Conservation (phyloP, 1,140 invertebrate genomes). For the Neoseiulus cucumeris region DNA sequence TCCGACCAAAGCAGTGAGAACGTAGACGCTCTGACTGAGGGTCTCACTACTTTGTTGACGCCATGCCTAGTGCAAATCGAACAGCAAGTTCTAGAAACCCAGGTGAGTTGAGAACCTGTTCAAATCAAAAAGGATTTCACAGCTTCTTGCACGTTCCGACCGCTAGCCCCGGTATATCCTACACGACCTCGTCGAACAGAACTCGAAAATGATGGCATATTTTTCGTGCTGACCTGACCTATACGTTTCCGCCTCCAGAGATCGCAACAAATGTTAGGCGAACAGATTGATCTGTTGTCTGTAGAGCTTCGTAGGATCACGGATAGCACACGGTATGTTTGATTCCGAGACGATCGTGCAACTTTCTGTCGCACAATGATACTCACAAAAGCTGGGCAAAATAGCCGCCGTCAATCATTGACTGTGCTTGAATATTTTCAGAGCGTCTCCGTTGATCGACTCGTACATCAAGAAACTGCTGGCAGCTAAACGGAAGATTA, state of each 20-base stretch:
- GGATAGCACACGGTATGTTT: not conserved
- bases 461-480: slow-evolving; percentile 9
- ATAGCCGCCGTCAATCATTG: not conserved
- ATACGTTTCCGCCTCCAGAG: not conserved
- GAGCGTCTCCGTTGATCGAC: slow-evolving; percentile 1
- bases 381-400: no score
- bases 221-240: not conserved
- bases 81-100: not conserved
- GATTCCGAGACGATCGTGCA: not conserved
- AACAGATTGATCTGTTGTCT: not conserved
- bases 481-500: not conserved
- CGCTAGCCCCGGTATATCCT: not conserved
- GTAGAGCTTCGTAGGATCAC: slow-evolving; percentile 5
- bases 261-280: not conserved
- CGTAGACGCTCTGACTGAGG: not conserved
- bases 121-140: not conserved
- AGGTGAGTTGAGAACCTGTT: not conserved
- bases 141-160: not conserved
- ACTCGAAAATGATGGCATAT: not conserved
- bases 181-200: not conserved
- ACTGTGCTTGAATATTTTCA: not conserved
- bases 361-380: no score
- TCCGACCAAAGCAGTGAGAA: not conserved
- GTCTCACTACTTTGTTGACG: slow-evolving; percentile 4
- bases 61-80: not conserved